A percentile compares a stretch with the other conserved stretches of the same genome.
phyloP scores from a whole-genome alignment of 1,140 invertebrate species.

The Drosophila ficusphila region DNA sequence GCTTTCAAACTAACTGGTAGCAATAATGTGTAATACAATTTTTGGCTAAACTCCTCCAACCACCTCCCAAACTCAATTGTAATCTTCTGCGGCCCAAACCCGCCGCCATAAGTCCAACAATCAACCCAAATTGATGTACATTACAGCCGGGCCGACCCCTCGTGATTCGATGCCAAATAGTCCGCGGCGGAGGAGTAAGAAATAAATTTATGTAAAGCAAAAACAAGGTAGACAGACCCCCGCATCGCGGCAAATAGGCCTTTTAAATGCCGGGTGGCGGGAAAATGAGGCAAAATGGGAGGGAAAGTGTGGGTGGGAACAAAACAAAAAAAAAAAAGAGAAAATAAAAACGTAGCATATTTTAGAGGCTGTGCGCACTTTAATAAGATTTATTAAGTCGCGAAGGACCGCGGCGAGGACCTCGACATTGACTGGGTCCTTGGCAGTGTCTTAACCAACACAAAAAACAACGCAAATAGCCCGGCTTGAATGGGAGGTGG shows the following conservation, averaged over 20 bases:
- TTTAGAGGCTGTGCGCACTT: constrained; percentile 70
- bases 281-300: too few species aligned
- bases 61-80: constrained; percentile 5
- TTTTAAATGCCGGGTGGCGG: constrained; percentile 8
- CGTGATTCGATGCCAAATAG: constrained; percentile 3
- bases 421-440: constrained; percentile 58
- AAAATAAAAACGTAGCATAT: constrained; percentile 52
- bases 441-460: constrained; percentile 56
- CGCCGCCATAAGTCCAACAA: constrained; percentile 16
- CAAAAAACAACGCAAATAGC: constrained; percentile 43
- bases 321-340: background rate
- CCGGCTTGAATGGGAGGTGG: background rate
- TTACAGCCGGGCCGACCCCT: constrained; percentile 19
- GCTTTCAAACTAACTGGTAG: background rate
- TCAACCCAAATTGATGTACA: constrained; percentile 45
- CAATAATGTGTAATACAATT: constrained; percentile 10
- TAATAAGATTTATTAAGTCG: constrained; percentile 81
- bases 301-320: too few species aligned
- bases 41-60: constrained; percentile 21
- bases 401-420: constrained; percentile 18
- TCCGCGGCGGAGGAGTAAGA: constrained; percentile 7
- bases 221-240: constrained; percentile 49
- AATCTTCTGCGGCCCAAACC: background rate
- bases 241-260: constrained; percentile 12
- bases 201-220: constrained; percentile 64